Conservation (phyloP, 2,113 vertebrate genomes). For the Polypterus bichir region DNA sequence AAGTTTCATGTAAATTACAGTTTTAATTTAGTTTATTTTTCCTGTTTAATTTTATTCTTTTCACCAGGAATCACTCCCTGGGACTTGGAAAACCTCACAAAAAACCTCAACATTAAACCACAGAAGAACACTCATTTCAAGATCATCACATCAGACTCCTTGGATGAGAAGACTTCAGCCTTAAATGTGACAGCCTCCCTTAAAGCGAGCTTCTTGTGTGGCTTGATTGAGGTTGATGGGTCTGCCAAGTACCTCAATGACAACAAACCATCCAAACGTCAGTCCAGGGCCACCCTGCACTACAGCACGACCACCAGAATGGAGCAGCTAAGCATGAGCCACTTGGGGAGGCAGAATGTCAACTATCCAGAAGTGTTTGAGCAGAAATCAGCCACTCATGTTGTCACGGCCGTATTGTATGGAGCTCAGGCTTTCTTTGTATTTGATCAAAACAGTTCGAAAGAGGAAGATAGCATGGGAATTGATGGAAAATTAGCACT, state of each 20-base stretch:
- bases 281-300: constrained; percentile 26
- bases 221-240: constrained; percentile 22
- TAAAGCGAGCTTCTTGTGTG: constrained; percentile 24
- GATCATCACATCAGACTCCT: constrained; percentile 26
- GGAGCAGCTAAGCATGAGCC: constrained; percentile 26
- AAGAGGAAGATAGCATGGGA: constrained; percentile 9
- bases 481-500: background rate
- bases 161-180: constrained; percentile 20
- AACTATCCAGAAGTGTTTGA: constrained; percentile 19
- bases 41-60: background rate
- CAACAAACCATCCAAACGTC: constrained; percentile 23
- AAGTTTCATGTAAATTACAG: too few species aligned
- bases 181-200: constrained; percentile 19
- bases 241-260: constrained; percentile 24
- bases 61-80: constrained; percentile 24
- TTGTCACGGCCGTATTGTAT: constrained; percentile 22
- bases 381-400: constrained; percentile 25
- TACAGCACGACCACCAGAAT: constrained; percentile 15
- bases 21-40: too few species aligned
- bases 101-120: constrained; percentile 10
- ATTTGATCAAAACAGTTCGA: constrained; percentile 21
- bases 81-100: constrained; percentile 15
- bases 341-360: constrained; percentile 20
- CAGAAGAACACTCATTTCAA: constrained; percentile 21
- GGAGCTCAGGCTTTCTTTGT: constrained; percentile 29